Evolutionary conservation across 2,888 invertebrate species (phyloP).

Genomic region (Baronia brevicornis): DNA sequence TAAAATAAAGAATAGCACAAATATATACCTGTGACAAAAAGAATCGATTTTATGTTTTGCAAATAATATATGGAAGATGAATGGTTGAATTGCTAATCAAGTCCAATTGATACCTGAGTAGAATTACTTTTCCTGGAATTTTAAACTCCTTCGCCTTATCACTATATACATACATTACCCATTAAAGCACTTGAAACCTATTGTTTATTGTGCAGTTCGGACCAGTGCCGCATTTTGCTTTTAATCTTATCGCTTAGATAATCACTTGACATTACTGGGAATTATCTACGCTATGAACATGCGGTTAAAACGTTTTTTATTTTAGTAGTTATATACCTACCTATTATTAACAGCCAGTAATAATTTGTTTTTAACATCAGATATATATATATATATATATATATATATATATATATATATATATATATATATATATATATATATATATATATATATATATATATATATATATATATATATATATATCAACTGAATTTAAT

Average conservation of each 20-base stretch:
- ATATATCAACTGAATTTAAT: no score
- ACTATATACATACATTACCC: conserved; percentile 20
- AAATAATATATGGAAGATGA: no score
- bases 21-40: no score
- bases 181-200: conserved; percentile 22
- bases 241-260: conserved; percentile 31
- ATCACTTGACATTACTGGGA: conserved; percentile 13
- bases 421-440: no score
- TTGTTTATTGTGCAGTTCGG: conserved; percentile 24
- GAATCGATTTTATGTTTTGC: no score
- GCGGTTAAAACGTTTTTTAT: background rate
- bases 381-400: no score
- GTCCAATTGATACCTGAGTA: conserved; percentile 1
- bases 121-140: conserved; percentile 24
- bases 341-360: conserved; percentile 1
- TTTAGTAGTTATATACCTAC: background rate
- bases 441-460: no score
- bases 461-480: no score
- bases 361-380: no score
- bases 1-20: no score
- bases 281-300: conserved; percentile 7
- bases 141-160: conserved; percentile 24
- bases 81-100: no score
- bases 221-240: conserved; percentile 14
- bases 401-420: no score